Conservation (phyloP, 2,113 vertebrate genomes). For the Pygoscelis adeliae region DNA sequence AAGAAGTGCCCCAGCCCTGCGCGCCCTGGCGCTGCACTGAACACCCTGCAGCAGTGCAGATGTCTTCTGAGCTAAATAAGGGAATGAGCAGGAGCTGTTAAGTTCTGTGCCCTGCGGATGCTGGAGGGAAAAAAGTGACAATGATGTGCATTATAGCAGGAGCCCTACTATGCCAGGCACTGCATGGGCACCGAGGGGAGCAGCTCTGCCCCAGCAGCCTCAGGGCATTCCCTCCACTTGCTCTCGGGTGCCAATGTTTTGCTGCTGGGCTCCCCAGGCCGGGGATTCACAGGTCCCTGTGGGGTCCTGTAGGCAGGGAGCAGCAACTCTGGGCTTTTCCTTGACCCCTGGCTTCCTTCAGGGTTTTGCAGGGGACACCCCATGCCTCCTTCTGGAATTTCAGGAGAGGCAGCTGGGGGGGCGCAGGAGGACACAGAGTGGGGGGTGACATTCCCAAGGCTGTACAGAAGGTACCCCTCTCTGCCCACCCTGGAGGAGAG, state of each 20-base stretch:
- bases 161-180: background rate
- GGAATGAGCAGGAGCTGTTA: background rate
- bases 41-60: background rate
- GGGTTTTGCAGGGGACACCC: background rate
- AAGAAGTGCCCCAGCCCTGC: background rate
- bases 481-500: background rate
- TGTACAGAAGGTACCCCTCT: background rate
- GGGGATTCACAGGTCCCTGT: background rate
- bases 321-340: background rate
- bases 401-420: background rate
- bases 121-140: background rate
- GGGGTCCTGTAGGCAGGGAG: background rate
- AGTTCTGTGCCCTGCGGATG: background rate
- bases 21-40: background rate
- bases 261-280: background rate
- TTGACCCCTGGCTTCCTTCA: background rate
- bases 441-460: background rate
- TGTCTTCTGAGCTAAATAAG: background rate
- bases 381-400: background rate
- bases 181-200: background rate
- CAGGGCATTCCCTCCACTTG: background rate
- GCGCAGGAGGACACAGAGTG: background rate
- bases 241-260: background rate
- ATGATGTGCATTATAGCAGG: background rate
- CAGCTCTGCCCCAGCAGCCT: background rate